Base-by-base conservation (phyloP, 1,140 invertebrate genomes). In the Bombus difficillimus region DNA sequence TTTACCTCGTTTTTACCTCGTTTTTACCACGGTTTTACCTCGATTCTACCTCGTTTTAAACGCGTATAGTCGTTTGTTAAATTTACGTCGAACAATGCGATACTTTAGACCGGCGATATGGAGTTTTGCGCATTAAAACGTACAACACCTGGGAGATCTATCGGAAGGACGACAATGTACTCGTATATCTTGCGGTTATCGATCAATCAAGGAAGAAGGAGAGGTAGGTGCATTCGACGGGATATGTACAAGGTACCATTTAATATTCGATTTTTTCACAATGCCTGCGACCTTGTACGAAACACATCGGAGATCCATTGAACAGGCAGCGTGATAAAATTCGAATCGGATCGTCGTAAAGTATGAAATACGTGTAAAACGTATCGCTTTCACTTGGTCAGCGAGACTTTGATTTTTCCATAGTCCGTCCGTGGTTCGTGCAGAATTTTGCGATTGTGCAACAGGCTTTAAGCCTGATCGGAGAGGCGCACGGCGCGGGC, bases 401-500 rank as follows among this genome's bases (percentile, higher is more conserved):
- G 0, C 4, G n/a, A 39, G 25, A 1, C 18, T 22, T 15, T 37
- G 64, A 89, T 89, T 89, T 80, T 88, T 86, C 43, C 6, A 12
- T 22, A 53, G 47, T 22, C 6, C 6, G 47, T 22, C 34, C 28
- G 34, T 0, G 5, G 15, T 37, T 34, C 13, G 34, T 57, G 86
- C 79, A 88, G 77, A 85, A 81, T 83, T 76, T 89, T 64, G 68
- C 88, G 81, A 85, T 89, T 89, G 88, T 89, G 88, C 84, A 89
- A 89, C 66, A 83, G 74, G 53, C 80, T 81, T 78, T 69, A 86
- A 82, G 85, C 69, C 62, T 73, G 47, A 39, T 57, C 32, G 25
- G n/a, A 41, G 64, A 81, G 66, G 76, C 53, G 41, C 75, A 77
- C 77, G 59, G 62, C 69, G 71, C n/a, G 84, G 57, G 62, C 87